Evolutionary conservation across 2,797 vertebrate genomes (phyloP), one percentile per base, ranked within the genome.

Genomic region (Echiichthys vipera): DNA sequence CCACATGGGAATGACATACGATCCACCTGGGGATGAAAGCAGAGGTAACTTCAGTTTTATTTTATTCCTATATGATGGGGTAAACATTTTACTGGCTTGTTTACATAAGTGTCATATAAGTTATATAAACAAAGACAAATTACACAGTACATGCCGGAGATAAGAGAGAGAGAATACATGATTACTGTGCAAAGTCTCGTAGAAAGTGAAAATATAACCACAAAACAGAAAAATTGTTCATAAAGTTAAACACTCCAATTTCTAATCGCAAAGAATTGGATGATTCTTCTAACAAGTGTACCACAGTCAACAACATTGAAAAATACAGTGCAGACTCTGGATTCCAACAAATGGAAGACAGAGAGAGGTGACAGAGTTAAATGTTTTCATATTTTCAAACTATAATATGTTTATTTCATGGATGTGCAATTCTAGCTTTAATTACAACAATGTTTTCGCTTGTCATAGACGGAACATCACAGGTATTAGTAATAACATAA

Each of bases 1-100:
- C 98, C 97, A 5, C 98, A 99, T 0, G 98, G 97, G 88, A 99
- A 99, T 9, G 97, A 97, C 95, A 98, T 96, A 25, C 97, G 96
- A 69, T 98, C 98, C 93, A 99, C 97, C 98, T 99, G 81, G 22
- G 25, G 47, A 59, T 37, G 40, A 42, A 66, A 67, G 37, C 24
- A 65, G n/a, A 36, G 20, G 30, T 5, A 7, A 54, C 42, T 39
- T 46, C 14, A 45, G 22, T 65, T 62, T 54, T 5, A 27, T 56
- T 22, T 8, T 10, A 22, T 46, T 34, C 6, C 0, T 37, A 27
- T 24, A 50, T 3, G 15, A 29, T 17, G 32, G 1, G 5, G 9
- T 2, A 25, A 34, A 64, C 39, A 45, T 30, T 8, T 36, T 13
- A 56, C 27, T 43, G 36, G 49, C 25, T 25, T 12, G 34, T 46